Evolutionary conservation across 2,797 vertebrate species (phyloP).

Genomic region (Coracias cyanogaster): DNA sequence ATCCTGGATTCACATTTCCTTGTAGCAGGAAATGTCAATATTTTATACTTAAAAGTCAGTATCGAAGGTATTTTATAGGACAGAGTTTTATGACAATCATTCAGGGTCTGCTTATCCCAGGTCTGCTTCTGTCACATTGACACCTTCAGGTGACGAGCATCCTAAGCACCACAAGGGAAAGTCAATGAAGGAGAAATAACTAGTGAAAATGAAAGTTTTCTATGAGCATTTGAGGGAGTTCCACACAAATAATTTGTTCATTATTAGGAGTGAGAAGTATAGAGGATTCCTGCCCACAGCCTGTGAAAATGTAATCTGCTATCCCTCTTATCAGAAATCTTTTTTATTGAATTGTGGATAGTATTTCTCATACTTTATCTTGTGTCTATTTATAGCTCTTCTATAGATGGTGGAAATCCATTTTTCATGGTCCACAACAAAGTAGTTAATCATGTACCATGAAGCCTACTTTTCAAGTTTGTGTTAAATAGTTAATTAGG

Average conservation of each 20-base stretch:
- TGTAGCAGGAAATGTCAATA: neutral
- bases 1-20: neutral
- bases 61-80: neutral
- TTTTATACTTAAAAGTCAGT: neutral
- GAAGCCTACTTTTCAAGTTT: slow-evolving; percentile 15
- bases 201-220: neutral
- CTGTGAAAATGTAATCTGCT: neutral
- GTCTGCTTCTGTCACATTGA: neutral
- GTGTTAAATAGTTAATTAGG: neutral
- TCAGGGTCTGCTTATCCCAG: neutral
- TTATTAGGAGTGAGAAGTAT: neutral
- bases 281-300: neutral
- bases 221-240: neutral
- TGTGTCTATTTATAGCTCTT: slow-evolving; percentile 3
- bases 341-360: neutral
- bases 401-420: slow-evolving; percentile 23
- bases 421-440: slow-evolving; percentile 13
- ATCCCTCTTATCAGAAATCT: neutral
- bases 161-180: neutral
- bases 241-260: neutral
- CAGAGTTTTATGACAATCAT: neutral
- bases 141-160: neutral
- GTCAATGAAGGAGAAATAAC: neutral
- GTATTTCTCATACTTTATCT: neutral
- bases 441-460: neutral